Evolutionary conservation across 2,113 vertebrate genomes (phyloP), one percentile per base, ranked within the genome.

Genomic region (Tautogolabrus adspersus): DNA sequence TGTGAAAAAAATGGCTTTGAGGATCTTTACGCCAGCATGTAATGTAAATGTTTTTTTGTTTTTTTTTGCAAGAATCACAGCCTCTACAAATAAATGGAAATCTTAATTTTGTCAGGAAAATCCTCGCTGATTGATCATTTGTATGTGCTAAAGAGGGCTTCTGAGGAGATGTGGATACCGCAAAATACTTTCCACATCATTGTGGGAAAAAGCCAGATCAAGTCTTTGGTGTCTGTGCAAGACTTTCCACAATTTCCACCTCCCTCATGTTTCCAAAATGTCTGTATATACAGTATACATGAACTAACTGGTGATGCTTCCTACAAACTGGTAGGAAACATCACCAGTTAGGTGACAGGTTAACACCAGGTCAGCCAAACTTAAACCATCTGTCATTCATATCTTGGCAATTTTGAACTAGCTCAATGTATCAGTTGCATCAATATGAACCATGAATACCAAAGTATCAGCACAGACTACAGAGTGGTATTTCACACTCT

Each of bases 201-300:
- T 62, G 65, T 70, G 51, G 52, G 59, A 86, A 47, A 87, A 91
- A 83, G 75, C 72, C 79, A 76, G 77, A 76, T 86, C 42, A 58
- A 81, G 77, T 87, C 80, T 91, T 88, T 87, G 83, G 81, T 82
- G 78, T 84, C 63, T 62, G 47, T 72, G 40, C 55, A 75, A 83
- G 77, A 85, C 74, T 76, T 65, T 63, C 16, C 26, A n/a, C 62
- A 37, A 72, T n/a, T 0, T 58, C 16, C 13, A 9, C 7, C 15
- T 19, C 19, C 16, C 26, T 12, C 18, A 15, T 26, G 15, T n/a
- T n/a, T 58, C 69, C 65, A 40, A 23, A 26, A 26, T 26, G 26
- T 26, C 1, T 26, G 3, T 26, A 1, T 26, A 26, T 26, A n/a
- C n/a, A n/a, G n/a, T n/a, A n/a, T n/a, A n/a, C n/a, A 26, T 26